phyloP scores from a whole-genome alignment of 2,797 vertebrate species.

The Oryzias dopingdopingensis region DNA sequence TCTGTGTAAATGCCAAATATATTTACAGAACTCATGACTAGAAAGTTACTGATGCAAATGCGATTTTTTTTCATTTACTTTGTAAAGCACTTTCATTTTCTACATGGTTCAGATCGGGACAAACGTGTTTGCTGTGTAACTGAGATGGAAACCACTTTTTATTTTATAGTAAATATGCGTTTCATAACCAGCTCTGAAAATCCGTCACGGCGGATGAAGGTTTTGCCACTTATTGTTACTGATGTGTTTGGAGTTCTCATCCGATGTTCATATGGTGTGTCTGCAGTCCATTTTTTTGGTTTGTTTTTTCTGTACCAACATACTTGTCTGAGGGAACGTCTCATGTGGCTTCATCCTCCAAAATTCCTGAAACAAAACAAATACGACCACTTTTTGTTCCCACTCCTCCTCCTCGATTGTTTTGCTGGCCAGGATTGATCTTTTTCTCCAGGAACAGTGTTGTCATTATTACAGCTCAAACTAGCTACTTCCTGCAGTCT shows the following conservation, averaged over 20 bases:
- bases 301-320: conserved; percentile 1
- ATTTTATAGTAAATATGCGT: conserved; percentile 21
- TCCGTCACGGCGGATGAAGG: conserved; percentile 22
- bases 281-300: conserved; percentile 28
- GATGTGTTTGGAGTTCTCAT: conserved; percentile 37
- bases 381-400: conserved; percentile 45
- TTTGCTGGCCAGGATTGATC: conserved; percentile 63
- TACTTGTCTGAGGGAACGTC: conserved; percentile 48
- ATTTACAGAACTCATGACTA: conserved; percentile 58
- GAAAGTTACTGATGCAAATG: conserved; percentile 60
- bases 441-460: conserved; percentile 35
- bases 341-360: conserved; percentile 40
- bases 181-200: conserved; percentile 25
- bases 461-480: conserved; percentile 32
- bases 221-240: conserved; percentile 54
- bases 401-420: conserved; percentile 46
- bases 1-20: conserved; percentile 74
- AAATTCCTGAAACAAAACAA: conserved; percentile 37
- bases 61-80: conserved; percentile 55
- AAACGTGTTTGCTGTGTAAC: conserved; percentile 42
- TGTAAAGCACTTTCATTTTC: conserved; percentile 73
- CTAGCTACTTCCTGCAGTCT: conserved; percentile 52
- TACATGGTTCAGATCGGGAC: conserved; percentile 56
- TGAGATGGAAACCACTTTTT: conserved; percentile 68
- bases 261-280: conserved; percentile 27